These are phyloP conservation scores for Decapterus maruadsi DNA, from an alignment of 2,797 vertebrate genomes.

Conservation along the genomic window DNA sequence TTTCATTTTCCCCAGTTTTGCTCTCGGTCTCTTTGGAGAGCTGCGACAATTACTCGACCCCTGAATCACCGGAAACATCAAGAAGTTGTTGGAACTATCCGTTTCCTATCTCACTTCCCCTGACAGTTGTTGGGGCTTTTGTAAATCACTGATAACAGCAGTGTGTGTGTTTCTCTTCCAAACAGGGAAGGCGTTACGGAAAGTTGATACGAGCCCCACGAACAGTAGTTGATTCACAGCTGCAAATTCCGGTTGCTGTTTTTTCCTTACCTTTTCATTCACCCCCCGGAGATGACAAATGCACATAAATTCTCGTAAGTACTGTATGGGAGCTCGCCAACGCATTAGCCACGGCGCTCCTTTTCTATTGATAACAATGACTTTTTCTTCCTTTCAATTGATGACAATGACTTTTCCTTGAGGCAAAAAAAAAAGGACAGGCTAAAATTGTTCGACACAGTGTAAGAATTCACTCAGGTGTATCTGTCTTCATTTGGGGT, in stretches of 20 bases:
- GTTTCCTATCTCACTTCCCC: conserved; percentile 89
- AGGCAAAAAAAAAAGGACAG: conserved; percentile 21
- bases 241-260: conserved; percentile 44
- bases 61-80: conserved; percentile 82
- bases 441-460: conserved; percentile 37
- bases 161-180: conserved; percentile 40
- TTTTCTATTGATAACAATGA: conserved; percentile 56
- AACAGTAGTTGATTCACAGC: conserved; percentile 45
- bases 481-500: conserved; percentile 47
- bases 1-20: conserved; percentile 27
- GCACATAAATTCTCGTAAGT: conserved; percentile 62
- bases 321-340: conserved; percentile 61
- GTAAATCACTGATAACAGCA: conserved; percentile 69
- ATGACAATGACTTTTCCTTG: conserved; percentile 55
- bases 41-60: conserved; percentile 65
- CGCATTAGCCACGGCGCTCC: conserved; percentile 54
- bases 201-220: conserved; percentile 59
- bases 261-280: conserved; percentile 54
- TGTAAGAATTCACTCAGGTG: conserved; percentile 34
- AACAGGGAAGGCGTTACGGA: conserved; percentile 62
- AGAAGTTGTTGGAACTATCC: conserved; percentile 91
- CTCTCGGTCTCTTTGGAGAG: conserved; percentile 55
- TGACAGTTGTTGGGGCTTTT: conserved; percentile 69
- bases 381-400: conserved; percentile 18
- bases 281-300: conserved; percentile 55